Evolutionary conservation across 1,140 invertebrate species (phyloP), one percentile per base, ranked within the genome.

Genomic region (Helicorthomorpha holstii): DNA sequence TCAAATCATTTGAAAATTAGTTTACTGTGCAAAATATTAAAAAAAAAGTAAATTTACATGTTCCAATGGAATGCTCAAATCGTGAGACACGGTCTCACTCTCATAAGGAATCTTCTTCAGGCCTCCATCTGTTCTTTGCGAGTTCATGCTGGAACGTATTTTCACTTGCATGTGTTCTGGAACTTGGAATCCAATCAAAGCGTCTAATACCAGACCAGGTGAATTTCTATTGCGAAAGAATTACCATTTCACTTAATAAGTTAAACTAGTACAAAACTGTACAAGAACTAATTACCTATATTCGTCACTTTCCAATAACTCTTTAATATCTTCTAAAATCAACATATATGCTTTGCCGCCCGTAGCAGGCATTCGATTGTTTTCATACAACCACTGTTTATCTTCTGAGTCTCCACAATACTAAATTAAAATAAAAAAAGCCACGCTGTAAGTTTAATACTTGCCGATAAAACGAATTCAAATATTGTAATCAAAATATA

Each of bases 371-470:
- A 83, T 82, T 51, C 83, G 66, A 60, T 81, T 81, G 57, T 83
- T 77, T 55, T 77, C 80, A 47, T 78, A 75, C 24, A 88, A 72
- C 83, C 83, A 86, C 61, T 83, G 80, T 62, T 85, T 85, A 60
- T 88, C 84, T 58, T 83, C 80, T 53, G 77, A 77, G 61, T 88
- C 84, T 42, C 82, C 81, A 49, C 78, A 77, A 67, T 87, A 88
- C 60, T 80, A 19, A 24, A 56, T 16, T 41, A 52, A 42, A 22
- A 41, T 21, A 56, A 21, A 10, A 26, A 3, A 49, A 34, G 29
- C 16, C 16, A 34, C 29, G 16, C 7, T 34, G 29, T 16, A 7
- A 34, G 29, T 7, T n/a, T n/a, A 34, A 34, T 16, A 34, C 7
- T 34, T 7, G 29, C 16, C 29, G 29, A 34, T n/a, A n/a, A n/a